Evolutionary conservation across 2,888 invertebrate species (phyloP).

Genomic region (Pristionchus fissidentatus): DNA sequence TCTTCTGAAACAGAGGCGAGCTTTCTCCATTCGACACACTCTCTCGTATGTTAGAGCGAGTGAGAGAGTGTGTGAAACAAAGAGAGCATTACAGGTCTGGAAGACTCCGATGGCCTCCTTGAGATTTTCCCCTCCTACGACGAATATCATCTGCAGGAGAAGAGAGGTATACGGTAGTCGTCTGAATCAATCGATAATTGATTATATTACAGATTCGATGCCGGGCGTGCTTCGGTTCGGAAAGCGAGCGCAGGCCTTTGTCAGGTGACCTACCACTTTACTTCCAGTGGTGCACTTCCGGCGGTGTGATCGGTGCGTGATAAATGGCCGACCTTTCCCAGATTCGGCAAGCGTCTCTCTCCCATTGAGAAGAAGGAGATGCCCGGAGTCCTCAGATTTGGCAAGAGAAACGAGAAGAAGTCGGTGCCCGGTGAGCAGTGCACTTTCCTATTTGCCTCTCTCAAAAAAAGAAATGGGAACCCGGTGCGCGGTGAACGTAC

Average conservation of each 20-base stretch:
- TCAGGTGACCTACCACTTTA: slow-evolving; percentile 39
- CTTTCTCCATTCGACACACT: too few species aligned
- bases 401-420: slow-evolving; percentile 59
- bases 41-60: not conserved
- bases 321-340: slow-evolving; percentile 37
- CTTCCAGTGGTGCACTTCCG: not conserved
- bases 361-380: slow-evolving; percentile 62
- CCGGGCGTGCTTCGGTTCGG: slow-evolving; percentile 74
- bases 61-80: not conserved
- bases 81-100: too few species aligned
- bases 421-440: slow-evolving; percentile 60
- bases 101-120: too few species aligned
- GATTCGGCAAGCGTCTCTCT: slow-evolving; percentile 44
- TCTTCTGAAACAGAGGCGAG: too few species aligned
- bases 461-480: not conserved
- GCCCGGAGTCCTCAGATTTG: slow-evolving; percentile 66
- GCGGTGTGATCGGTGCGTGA: not conserved
- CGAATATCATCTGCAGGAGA: slow-evolving; percentile 26
- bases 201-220: slow-evolving; percentile 59
- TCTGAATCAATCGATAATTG: slow-evolving; percentile 21
- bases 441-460: not conserved
- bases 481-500: not conserved
- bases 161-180: slow-evolving; percentile 2
- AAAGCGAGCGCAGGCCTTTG: slow-evolving; percentile 62
- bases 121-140: slow-evolving; percentile 24